phyloP scores from a whole-genome alignment of 2,888 invertebrate genomes.

The Leucania comma region DNA sequence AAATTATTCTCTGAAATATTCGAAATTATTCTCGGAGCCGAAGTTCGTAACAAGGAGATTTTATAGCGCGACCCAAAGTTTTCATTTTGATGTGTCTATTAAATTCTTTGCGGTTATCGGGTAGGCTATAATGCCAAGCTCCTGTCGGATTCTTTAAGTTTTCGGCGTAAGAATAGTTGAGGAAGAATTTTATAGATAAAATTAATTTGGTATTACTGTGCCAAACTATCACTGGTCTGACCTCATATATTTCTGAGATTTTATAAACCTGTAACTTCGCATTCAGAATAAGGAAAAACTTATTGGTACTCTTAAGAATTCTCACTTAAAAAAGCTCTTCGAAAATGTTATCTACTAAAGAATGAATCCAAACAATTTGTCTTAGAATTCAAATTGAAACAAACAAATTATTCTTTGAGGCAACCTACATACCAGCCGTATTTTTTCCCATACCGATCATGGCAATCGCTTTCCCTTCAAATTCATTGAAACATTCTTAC shows the following conservation, averaged over 20 bases:
- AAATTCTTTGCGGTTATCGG: slow-evolving; percentile 77
- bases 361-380: slow-evolving; percentile 27
- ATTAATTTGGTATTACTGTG: slow-evolving; percentile 60
- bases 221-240: slow-evolving; percentile 39
- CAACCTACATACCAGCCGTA: slow-evolving; percentile 37
- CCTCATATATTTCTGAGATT: slow-evolving; percentile 23
- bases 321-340: not conserved
- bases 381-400: slow-evolving; percentile 41
- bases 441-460: slow-evolving; percentile 24
- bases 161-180: slow-evolving; percentile 68
- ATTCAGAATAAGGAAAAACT: not conserved
- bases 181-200: slow-evolving; percentile 68
- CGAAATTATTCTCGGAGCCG: slow-evolving; percentile 67
- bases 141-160: slow-evolving; percentile 69
- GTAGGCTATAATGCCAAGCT: slow-evolving; percentile 67
- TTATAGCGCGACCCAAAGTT: slow-evolving; percentile 75
- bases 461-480: slow-evolving; percentile 45
- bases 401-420: slow-evolving; percentile 30
- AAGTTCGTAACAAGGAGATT: slow-evolving; percentile 73
- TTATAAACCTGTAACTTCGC: not conserved
- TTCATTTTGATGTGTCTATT: slow-evolving; percentile 81
- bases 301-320: not conserved
- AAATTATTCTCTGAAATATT: slow-evolving; percentile 62
- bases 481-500: slow-evolving; percentile 61
- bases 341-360: not conserved